Percentiles rank a stretch among this genome's conserved stretches.
Evolutionary conservation across 2,797 vertebrate genomes (phyloP).

Genomic region (Dryobates pubescens): DNA sequence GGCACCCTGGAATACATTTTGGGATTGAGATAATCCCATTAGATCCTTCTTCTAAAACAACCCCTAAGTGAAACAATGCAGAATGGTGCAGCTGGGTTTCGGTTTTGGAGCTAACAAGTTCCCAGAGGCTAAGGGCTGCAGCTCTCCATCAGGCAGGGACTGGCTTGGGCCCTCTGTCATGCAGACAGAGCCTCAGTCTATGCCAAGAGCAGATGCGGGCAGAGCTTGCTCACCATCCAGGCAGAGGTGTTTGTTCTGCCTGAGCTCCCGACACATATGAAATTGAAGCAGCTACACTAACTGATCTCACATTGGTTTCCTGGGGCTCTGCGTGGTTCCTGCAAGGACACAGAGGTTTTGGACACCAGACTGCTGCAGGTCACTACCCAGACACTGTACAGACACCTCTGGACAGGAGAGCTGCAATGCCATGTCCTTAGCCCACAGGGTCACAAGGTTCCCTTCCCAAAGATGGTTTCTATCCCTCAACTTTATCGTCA

Average conservation of each 20-base stretch:
- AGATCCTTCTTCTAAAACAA: not conserved
- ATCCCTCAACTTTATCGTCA: not conserved
- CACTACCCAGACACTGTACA: not conserved
- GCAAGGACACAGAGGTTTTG: not conserved
- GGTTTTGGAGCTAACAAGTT: not conserved
- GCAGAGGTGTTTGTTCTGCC: not conserved
- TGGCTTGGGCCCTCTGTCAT: not conserved
- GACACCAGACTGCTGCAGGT: not conserved
- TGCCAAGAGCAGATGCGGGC: not conserved
- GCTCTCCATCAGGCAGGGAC: not conserved
- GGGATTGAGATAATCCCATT: constrained; percentile 15
- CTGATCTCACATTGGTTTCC: not conserved
- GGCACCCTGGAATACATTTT: not conserved
- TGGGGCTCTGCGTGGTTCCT: not conserved
- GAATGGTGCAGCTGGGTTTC: not conserved
- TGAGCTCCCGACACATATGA: not conserved
- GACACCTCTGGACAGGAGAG: not conserved
- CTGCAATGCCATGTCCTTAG: not conserved
- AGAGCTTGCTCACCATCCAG: not conserved
- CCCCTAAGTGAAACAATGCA: not conserved
- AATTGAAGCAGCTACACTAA: not conserved
- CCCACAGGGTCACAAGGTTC: not conserved
- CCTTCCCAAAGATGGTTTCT: not conserved
- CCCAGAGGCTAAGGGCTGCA: not conserved
- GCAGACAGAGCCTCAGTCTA: not conserved